Percentiles rank a stretch among this genome's conserved stretches.
These are phyloP conservation scores for Labrus mixtus DNA, from an alignment of 2,113 vertebrate species.

Conservation along the genomic window DNA sequence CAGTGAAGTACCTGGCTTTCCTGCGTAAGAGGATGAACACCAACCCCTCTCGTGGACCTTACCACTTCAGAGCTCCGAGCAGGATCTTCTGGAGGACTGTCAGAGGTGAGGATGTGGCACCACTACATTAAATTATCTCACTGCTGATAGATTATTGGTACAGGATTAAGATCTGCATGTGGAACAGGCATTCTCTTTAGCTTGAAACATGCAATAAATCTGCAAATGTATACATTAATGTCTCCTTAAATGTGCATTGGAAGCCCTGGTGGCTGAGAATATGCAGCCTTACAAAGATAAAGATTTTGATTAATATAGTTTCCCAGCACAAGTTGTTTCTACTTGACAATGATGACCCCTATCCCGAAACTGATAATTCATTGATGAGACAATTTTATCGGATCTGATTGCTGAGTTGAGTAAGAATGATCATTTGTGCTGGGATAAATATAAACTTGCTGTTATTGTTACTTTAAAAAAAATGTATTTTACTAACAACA, in stretches of 20 bases:
- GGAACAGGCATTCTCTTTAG: too few relatives aligned
- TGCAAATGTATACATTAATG: too few relatives aligned
- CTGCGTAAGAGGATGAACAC: slow-evolving; percentile 96
- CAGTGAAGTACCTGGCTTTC: slow-evolving; percentile 94
- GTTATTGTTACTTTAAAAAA: neutral
- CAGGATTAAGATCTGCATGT: too few relatives aligned
- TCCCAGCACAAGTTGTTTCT: neutral
- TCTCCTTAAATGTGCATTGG: too few relatives aligned
- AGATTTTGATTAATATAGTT: neutral
- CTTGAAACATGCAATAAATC: too few relatives aligned
- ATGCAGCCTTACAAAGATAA: too few relatives aligned
- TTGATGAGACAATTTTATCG: slow-evolving; percentile 78
- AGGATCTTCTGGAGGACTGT: slow-evolving; percentile 95
- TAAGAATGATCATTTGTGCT: neutral
- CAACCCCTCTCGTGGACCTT: slow-evolving; percentile 93
- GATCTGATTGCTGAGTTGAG: slow-evolving; percentile 88
- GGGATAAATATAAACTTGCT: neutral
- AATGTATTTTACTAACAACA: neutral
- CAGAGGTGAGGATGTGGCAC: slow-evolving; percentile 83
- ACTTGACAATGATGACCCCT: slow-evolving; percentile 79
- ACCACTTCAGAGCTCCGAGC: slow-evolving; percentile 94
- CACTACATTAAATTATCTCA: neutral
- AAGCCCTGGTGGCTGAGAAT: too few relatives aligned
- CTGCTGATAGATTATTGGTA: too few relatives aligned
- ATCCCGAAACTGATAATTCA: slow-evolving; percentile 80